Evolutionary conservation across 37 sponge, comb jelly and placozoan genomes (phyloP).

Genomic region (Ephydatia muelleri): DNA sequence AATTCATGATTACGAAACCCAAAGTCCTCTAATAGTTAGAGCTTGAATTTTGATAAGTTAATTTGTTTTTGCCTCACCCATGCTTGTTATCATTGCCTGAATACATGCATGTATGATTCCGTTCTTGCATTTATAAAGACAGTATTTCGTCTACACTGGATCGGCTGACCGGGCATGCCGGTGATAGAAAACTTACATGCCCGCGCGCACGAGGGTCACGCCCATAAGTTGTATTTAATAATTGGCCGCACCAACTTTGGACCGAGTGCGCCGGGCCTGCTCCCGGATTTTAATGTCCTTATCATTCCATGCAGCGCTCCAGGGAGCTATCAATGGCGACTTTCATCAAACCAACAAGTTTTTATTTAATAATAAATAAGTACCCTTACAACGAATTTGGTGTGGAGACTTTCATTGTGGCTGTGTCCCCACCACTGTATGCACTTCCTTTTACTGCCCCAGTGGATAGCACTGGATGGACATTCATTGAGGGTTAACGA

Average conservation of each 20-base stretch:
- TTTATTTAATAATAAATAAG: no score
- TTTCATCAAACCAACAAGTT: no score
- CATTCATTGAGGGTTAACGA: no score
- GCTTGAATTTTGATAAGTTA: background rate
- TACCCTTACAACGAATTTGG: no score
- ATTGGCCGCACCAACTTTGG: slow-evolving; percentile 1
- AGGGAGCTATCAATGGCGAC: no score
- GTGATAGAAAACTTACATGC: background rate
- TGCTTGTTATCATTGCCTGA: background rate
- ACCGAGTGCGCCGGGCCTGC: background rate
- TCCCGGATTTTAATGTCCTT: no score
- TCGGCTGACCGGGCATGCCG: background rate
- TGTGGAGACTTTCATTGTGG: no score
- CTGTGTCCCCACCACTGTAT: no score
- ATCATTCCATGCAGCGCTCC: no score
- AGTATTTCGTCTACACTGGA: background rate
- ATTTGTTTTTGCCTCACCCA: background rate
- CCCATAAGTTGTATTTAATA: background rate
- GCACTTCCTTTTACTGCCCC: no score
- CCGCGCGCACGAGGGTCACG: background rate
- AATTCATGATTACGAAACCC: background rate
- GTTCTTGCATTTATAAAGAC: background rate
- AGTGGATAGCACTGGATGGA: no score
- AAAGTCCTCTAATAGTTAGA: background rate
- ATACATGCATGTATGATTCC: background rate